Percentiles rank a stretch among this genome's conserved stretches.
Evolutionary conservation across 2,113 vertebrate species (phyloP).

Genomic region (Fregetta grallaria): DNA sequence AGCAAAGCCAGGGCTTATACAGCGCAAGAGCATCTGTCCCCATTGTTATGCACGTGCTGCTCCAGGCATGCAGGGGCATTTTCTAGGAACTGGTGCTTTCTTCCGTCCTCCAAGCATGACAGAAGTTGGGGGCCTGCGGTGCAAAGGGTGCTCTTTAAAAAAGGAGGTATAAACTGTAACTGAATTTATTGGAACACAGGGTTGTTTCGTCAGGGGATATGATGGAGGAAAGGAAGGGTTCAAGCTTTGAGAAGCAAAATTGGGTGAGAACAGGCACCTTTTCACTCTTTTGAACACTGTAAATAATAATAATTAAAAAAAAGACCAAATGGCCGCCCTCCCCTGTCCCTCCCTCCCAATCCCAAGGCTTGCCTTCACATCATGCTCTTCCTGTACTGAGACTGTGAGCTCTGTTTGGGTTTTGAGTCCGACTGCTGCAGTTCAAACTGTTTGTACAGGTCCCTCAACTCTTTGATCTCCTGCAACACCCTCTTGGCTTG

Average conservation of each 20-base stretch:
- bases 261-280: conserved; percentile 46
- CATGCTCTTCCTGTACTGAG: conserved; percentile 81
- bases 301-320: conserved; percentile 20
- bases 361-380: conserved; percentile 76
- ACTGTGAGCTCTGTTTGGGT: conserved; percentile 68
- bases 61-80: neutral
- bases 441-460: conserved; percentile 83
- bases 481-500: conserved; percentile 88
- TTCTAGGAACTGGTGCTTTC: neutral
- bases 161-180: neutral
- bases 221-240: neutral
- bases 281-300: conserved; percentile 32
- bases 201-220: neutral
- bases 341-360: neutral
- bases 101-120: neutral
- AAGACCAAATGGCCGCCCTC: neutral
- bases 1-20: conserved; percentile 7
- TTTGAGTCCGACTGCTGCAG: conserved; percentile 70
- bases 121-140: neutral
- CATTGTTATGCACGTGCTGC: neutral
- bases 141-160: conserved; percentile 1
- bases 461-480: conserved; percentile 87
- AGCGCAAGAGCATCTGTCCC: neutral
- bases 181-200: neutral
- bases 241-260: conserved; percentile 3